These are phyloP conservation scores for Heterotilapia buettikoferi DNA, from an alignment of 2,113 vertebrate species.

Conservation along the genomic window DNA sequence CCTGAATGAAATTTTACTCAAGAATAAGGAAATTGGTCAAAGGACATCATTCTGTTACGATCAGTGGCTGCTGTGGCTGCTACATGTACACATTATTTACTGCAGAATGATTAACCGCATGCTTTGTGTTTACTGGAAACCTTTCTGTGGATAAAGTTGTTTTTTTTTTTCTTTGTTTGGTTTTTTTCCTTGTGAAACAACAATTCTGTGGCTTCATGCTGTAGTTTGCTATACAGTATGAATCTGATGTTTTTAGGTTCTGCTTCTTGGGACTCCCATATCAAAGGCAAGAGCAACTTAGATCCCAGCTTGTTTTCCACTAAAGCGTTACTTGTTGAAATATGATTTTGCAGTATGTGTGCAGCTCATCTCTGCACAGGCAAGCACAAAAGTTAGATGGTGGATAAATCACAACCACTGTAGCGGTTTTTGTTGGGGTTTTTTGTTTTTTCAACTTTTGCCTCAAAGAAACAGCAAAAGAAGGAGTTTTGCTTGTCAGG, in stretches of 20 bases:
- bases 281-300: too few relatives aligned
- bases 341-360: too few relatives aligned
- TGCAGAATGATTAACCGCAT: background rate
- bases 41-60: background rate
- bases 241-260: background rate
- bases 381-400: too few relatives aligned
- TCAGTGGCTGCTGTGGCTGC: background rate
- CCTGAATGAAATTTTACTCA: background rate
- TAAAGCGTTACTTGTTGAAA: too few relatives aligned
- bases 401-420: too few relatives aligned
- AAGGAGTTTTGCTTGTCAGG: too few relatives aligned
- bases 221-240: background rate
- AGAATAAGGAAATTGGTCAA: background rate
- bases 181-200: background rate
- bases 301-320: too few relatives aligned
- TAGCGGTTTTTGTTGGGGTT: too few relatives aligned
- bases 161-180: rapidly evolving
- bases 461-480: too few relatives aligned
- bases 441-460: too few relatives aligned
- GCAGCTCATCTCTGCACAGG: too few relatives aligned
- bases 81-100: background rate
- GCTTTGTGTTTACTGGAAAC: background rate
- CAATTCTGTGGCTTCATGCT: background rate
- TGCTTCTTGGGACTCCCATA: background rate
- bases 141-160: background rate